Base-by-base conservation (phyloP, 1,140 invertebrate species). In the Meteorus sp. region DNA sequence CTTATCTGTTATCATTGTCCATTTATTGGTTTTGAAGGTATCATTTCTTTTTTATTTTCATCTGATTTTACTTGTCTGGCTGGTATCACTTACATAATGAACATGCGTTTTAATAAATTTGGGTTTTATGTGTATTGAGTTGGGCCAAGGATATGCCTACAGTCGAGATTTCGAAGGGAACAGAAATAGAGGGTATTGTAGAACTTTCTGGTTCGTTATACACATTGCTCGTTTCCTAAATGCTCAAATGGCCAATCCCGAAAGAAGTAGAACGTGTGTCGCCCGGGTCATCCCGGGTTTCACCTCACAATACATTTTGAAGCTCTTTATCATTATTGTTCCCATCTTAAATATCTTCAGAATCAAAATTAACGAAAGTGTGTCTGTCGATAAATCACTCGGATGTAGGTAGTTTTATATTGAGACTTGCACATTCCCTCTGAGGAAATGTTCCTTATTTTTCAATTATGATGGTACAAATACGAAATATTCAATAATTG, bases 141-240 rank as follows among this genome's bases (percentile, higher is more conserved):
- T 41, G 60, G 62, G 63, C 59, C 63, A 59, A 61, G 57, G 62
- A 60, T 60, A 23, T 59, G 54, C 51, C 44, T 55, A 57, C 57
- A 59, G 57, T 53, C 41, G 50, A 23, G 35, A 15, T 31, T 44
- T 29, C 47, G 25, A 52, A 61, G 39, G 59, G 41, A 59, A 59
- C 63, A 61, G 56, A 64, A 64, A 64, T 64, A 64, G 62, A 60
- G 59, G 56, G 58, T 60, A 64, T 64, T 64, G 63, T 64, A 57
- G 55, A 41, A 63, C 47, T 63, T 63, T 60, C 61, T 56, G 41
- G 48, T 59, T 9, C n/a, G 9, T 23, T 44, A 55, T 39, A 52
- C 9, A 17, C 23, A 43, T 44, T 33, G n/a, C 35, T 17, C 9
- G 17, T 9, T 11, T 43, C 22, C 3, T 9, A 27, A 11, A 43